phyloP scores from a whole-genome alignment of 92 coral and sea anemone genomes.

The Isaurus tuberculatus region DNA sequence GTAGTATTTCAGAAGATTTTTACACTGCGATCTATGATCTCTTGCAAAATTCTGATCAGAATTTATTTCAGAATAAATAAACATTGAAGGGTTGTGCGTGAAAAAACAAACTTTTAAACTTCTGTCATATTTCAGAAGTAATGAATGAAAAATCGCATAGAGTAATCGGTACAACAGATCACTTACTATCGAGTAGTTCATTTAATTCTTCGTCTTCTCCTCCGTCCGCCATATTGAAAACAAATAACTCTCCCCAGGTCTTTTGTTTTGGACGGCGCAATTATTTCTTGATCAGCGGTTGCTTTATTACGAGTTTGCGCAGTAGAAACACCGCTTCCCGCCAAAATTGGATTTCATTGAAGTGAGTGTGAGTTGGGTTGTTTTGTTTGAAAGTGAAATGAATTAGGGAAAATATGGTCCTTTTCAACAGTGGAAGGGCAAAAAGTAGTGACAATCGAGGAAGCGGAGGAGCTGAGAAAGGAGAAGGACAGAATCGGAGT shows the following conservation, averaged over 20 bases:
- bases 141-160: neutral
- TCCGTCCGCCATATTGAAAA: slow-evolving; percentile 88
- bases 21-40: too few relatives aligned
- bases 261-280: neutral
- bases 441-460: slow-evolving; percentile 25
- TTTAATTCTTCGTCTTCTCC: slow-evolving; percentile 83
- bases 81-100: neutral
- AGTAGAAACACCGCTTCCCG: slow-evolving; percentile 15
- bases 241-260: slow-evolving; percentile 20
- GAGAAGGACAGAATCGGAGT: slow-evolving; percentile 26
- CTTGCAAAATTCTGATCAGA: neutral
- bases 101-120: neutral
- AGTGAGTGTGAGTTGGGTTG: neutral
- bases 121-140: neutral
- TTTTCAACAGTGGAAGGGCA: slow-evolving; percentile 40
- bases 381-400: neutral
- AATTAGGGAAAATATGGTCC: neutral
- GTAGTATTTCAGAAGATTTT: too few relatives aligned
- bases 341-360: slow-evolving; percentile 19
- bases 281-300: neutral
- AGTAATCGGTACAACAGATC: too few relatives aligned
- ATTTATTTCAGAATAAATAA: neutral
- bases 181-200: slow-evolving; percentile 91
- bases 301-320: neutral
- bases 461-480: slow-evolving; percentile 31